phyloP scores from a whole-genome alignment of 2,113 vertebrate genomes.

The Cyanoliseus patagonus region DNA sequence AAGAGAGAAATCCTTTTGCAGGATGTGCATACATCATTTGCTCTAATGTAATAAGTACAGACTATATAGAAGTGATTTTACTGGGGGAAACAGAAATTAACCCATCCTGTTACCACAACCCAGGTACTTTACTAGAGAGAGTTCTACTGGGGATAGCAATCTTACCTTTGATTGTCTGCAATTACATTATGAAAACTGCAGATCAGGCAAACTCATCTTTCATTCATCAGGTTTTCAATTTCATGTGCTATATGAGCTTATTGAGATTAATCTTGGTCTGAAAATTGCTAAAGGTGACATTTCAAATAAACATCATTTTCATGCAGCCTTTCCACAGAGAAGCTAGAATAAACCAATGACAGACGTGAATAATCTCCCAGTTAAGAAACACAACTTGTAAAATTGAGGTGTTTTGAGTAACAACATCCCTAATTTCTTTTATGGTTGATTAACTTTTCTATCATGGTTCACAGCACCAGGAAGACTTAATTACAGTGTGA shows the following conservation, averaged over 20 bases:
- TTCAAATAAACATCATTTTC: slow-evolving; percentile 44
- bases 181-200: not conserved
- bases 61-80: not conserved
- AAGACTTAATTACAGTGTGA: slow-evolving; percentile 5
- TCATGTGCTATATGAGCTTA: not conserved
- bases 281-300: slow-evolving; percentile 42
- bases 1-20: not conserved
- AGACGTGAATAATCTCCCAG: not conserved
- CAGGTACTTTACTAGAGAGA: not conserved
- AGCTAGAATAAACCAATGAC: not conserved
- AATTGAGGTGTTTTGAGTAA: not conserved
- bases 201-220: not conserved
- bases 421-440: slow-evolving; percentile 27
- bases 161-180: not conserved
- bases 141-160: not conserved
- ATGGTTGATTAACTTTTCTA: not conserved
- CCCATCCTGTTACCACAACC: not conserved
- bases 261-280: not conserved
- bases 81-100: not conserved
- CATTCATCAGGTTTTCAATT: slow-evolving; percentile 12
- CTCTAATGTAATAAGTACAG: slow-evolving; percentile 1
- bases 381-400: not conserved
- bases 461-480: not conserved
- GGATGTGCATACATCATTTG: not conserved
- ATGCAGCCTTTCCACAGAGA: not conserved